Percentiles rank a stretch among this genome's conserved stretches.
These are phyloP conservation scores for Cabera pusaria DNA, from an alignment of 2,888 invertebrate genomes.

Conservation along the genomic window DNA sequence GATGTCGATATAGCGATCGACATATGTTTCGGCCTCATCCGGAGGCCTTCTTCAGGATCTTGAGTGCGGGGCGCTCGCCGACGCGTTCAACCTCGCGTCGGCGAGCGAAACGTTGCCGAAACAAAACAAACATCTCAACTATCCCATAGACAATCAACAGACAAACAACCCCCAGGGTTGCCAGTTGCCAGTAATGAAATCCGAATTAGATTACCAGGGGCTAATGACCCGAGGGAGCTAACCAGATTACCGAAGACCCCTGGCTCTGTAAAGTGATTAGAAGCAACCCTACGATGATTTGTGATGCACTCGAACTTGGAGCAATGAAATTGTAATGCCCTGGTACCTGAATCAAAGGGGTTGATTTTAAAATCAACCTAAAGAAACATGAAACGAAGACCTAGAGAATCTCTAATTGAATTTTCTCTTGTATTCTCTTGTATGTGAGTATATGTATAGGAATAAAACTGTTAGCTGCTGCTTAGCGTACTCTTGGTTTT, in stretches of 20 bases:
- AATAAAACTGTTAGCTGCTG: no score
- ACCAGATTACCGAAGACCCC: conserved; percentile 45
- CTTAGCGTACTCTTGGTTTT: no score
- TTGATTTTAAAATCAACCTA: neutral
- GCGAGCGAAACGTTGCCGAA: no score
- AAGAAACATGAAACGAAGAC: no score
- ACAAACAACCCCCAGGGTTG: conserved; percentile 39
- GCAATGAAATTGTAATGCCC: conserved; percentile 15
- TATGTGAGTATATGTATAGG: no score
- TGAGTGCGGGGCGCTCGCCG: no score
- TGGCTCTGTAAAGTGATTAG: conserved; percentile 35
- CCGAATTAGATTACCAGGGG: conserved; percentile 64
- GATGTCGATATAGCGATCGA: no score
- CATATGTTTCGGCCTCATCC: no score
- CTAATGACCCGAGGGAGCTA: conserved; percentile 60
- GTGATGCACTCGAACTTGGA: conserved; percentile 22
- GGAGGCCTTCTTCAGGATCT: no score
- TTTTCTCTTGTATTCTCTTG: no score
- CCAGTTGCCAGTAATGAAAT: conserved; percentile 61
- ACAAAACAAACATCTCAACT: conserved; percentile 13
- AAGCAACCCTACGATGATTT: conserved; percentile 35
- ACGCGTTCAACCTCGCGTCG: no score
- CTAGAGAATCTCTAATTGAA: no score
- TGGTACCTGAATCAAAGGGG: conserved; percentile 9
- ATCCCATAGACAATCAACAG: conserved; percentile 19